These are phyloP conservation scores for Drosophila yakuba DNA, from an alignment of 1,140 invertebrate genomes.

Conservation along the genomic window DNA sequence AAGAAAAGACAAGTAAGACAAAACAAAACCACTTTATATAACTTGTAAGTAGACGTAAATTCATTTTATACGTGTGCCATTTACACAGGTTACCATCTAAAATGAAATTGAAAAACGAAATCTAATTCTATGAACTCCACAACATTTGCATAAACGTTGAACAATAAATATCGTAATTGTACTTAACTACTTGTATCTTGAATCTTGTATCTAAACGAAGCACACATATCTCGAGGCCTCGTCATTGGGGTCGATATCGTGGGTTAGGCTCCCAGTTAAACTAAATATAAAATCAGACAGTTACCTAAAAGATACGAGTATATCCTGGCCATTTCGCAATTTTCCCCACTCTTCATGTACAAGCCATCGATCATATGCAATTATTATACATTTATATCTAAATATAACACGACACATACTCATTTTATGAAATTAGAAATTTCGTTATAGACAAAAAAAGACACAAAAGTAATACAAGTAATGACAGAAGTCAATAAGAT, in stretches of 20 bases:
- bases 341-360: conserved; percentile 65
- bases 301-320: conserved; percentile 33
- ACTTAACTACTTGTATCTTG: conserved; percentile 79
- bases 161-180: conserved; percentile 81
- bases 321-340: conserved; percentile 62
- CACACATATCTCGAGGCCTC: conserved; percentile 72
- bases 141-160: conserved; percentile 74
- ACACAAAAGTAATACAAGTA: conserved; percentile 20
- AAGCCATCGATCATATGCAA: conserved; percentile 74
- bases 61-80: conserved; percentile 72
- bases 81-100: conserved; percentile 48
- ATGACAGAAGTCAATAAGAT: conserved; percentile 55
- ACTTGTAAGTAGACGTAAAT: conserved; percentile 76
- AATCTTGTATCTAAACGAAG: conserved; percentile 80
- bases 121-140: conserved; percentile 53
- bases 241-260: conserved; percentile 42
- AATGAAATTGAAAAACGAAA: conserved; percentile 41
- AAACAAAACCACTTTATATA: conserved; percentile 62
- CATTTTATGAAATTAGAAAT: conserved; percentile 76
- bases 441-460: conserved; percentile 53
- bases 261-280: conserved; percentile 51
- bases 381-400: conserved; percentile 72
- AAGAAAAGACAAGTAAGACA: conserved; percentile 23
- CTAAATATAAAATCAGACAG: conserved; percentile 32
- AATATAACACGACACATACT: conserved; percentile 58